Percentiles rank a stretch among this genome's conserved stretches.
These are phyloP conservation scores for Oreotrochilus melanogaster DNA, from an alignment of 2,113 vertebrate species.

Conservation along the genomic window DNA sequence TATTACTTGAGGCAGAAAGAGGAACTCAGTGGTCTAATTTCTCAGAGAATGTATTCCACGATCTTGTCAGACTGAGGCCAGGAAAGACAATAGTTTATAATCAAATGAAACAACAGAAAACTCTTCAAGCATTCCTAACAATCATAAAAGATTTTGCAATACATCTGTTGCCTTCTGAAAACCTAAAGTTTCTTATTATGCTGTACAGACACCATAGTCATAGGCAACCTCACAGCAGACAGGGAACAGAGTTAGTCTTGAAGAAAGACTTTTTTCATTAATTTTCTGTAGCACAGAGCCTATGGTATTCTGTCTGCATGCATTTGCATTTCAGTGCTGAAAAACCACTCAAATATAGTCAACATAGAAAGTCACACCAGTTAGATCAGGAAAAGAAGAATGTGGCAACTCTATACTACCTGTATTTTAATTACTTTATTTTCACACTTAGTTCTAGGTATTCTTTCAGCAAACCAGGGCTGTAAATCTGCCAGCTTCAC, in stretches of 20 bases:
- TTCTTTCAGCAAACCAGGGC: not conserved
- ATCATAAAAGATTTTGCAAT: not conserved
- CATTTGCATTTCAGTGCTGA: not conserved
- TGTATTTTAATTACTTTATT: not conserved
- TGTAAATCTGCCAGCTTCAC: not conserved
- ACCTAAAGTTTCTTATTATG: not conserved
- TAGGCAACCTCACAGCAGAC: not conserved
- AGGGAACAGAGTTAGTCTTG: not conserved
- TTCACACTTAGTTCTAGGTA: not conserved
- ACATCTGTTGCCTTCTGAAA: not conserved
- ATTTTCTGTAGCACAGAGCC: not conserved
- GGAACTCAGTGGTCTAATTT: not conserved
- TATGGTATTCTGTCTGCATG: fast-evolving
- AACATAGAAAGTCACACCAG: not conserved
- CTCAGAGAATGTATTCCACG: not conserved
- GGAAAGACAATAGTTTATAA: not conserved
- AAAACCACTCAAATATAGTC: not conserved
- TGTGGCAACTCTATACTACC: not conserved
- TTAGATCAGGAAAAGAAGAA: not conserved
- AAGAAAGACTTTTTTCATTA: not conserved
- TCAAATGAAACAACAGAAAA: not conserved
- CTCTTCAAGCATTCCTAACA: not conserved
- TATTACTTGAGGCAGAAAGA: not conserved
- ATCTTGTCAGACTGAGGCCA: not conserved
- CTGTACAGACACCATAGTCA: not conserved